phyloP scores from a whole-genome alignment of 2,797 vertebrate species.

The Oreochromis mossambicus region DNA sequence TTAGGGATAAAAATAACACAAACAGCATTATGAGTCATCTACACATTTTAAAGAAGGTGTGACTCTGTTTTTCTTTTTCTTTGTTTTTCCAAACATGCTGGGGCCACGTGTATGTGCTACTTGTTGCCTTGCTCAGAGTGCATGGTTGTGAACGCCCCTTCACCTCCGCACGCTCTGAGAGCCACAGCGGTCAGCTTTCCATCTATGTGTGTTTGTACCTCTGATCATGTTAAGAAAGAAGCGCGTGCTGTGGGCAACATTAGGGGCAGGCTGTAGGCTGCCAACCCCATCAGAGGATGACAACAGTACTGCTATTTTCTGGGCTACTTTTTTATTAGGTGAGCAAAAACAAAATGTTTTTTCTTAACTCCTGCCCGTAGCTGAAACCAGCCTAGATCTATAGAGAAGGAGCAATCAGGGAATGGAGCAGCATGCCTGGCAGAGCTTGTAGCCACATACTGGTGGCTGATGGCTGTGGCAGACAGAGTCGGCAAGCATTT shows the following conservation, averaged over 20 bases:
- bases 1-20: neutral
- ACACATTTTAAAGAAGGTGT: neutral
- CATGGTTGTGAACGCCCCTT: neutral
- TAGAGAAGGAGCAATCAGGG: neutral
- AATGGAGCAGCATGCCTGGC: neutral
- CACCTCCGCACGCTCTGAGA: neutral
- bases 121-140: neutral
- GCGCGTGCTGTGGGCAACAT: neutral
- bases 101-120: neutral
- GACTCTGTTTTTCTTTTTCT: neutral
- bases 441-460: neutral
- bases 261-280: neutral
- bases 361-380: neutral
- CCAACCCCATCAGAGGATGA: neutral
- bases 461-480: neutral
- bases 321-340: neutral
- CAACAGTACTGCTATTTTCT: neutral
- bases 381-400: neutral
- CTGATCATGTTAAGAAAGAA: neutral
- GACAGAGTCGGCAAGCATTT: neutral
- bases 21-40: neutral
- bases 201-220: neutral
- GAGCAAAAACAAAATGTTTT: neutral
- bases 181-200: neutral
- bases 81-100: neutral